phyloP scores from a whole-genome alignment of 2,888 invertebrate genomes.

The Heliconius sara region DNA sequence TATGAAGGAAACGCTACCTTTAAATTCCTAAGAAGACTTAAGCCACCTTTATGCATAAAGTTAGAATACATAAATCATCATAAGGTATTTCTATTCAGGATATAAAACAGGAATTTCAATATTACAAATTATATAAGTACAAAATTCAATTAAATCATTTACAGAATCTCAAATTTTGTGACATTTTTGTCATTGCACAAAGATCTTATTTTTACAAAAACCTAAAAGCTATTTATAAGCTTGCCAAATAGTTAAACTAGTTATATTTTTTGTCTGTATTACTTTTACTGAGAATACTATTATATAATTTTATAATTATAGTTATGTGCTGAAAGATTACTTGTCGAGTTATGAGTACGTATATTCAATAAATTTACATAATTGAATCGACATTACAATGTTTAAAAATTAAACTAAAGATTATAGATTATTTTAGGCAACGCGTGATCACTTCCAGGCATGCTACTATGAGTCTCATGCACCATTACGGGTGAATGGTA shows the following conservation, averaged over 20 bases:
- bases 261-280: background rate
- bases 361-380: too few relatives aligned
- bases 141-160: background rate
- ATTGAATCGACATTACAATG: background rate
- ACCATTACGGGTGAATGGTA: conserved; percentile 39
- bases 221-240: background rate
- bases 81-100: background rate
- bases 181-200: background rate
- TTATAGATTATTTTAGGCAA: conserved; percentile 23
- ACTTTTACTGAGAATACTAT: background rate
- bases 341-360: too few relatives aligned
- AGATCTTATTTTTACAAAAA: background rate
- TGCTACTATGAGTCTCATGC: conserved; percentile 36
- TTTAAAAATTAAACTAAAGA: conserved; percentile 5
- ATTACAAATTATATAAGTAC: background rate
- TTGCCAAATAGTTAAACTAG: too few relatives aligned
- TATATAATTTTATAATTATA: background rate
- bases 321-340: too few relatives aligned
- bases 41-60: conserved; percentile 8
- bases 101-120: background rate
- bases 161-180: background rate
- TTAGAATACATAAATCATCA: conserved; percentile 5
- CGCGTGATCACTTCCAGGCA: conserved; percentile 29
- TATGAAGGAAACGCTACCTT: background rate
- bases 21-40: conserved; percentile 6